Evolutionary conservation across 2,888 invertebrate genomes (phyloP), one percentile per base, ranked within the genome.

Genomic region (Eupithecia abbreviata): DNA sequence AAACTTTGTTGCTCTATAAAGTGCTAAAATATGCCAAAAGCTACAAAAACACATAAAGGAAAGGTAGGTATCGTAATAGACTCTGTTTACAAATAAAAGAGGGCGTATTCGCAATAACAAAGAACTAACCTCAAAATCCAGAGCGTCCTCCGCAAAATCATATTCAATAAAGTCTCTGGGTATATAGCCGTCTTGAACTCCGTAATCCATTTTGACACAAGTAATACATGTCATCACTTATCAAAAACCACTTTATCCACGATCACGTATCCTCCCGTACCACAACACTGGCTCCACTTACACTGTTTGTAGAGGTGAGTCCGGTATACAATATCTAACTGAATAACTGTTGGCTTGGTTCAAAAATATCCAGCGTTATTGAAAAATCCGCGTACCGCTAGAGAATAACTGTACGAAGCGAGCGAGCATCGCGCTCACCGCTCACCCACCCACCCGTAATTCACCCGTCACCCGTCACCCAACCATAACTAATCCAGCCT

Each of bases 101-200:
- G 74, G 55, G 76, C 74, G 74, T 75, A 72, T 69, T 62, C 62
- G 62, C 62, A 62, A 30, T 30, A 62, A 62, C 18, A 62, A 62
- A 78, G 72, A 67, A 89, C 93, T 91, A 89, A 95, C 94, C 94
- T 94, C 94, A 88, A 93, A 94, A 83, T 94, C 93, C 84, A 93
- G 82, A 12, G 94, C 94, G 88, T 95, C 94, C 86, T 94, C 93
- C 58, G 93, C 93, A 73, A 94, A 94, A 82, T 95, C 94, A 79
- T 88, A 94, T 81, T 94, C 94, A 62, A 92, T 89, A 70, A 90
- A 91, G 76, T 94, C 94, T 65, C 88, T 89, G 13, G 92, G 91
- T 71, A 93, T 88, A 43, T 85, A 84, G 15, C 94, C 94, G 72
- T 94, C 94, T 86, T 93, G 90, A n/a, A 93, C 87, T 65, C 86